Evolutionary conservation across 2,888 invertebrate genomes (phyloP).

Genomic region (Apoderus coryli): DNA sequence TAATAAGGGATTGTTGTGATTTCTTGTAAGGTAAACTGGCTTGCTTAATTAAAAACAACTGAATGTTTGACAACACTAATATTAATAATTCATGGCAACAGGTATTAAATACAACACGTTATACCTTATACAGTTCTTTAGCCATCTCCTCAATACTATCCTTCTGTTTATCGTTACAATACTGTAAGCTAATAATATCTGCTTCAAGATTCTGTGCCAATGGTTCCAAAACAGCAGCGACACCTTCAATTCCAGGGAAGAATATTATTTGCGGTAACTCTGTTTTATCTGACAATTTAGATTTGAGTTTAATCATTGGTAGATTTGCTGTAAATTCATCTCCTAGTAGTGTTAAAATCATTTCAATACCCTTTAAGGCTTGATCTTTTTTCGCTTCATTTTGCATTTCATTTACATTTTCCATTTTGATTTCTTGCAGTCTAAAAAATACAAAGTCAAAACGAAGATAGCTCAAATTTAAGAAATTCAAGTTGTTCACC

Average conservation of each 20-base stretch:
- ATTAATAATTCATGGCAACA: too few species aligned
- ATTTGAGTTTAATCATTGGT: neutral
- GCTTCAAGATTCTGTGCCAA: constrained; percentile 37
- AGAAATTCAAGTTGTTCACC: too few species aligned
- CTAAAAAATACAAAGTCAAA: constrained; percentile 22
- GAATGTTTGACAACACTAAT: too few species aligned
- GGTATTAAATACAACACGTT: too few species aligned
- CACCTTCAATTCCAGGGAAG: constrained; percentile 56
- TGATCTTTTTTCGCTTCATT: constrained; percentile 10
- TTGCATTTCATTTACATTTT: constrained; percentile 30
- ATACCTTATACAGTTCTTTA: too few species aligned
- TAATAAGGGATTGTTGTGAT: too few species aligned
- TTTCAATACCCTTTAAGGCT: constrained; percentile 34
- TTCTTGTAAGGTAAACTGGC: too few species aligned
- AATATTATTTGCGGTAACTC: constrained; percentile 36
- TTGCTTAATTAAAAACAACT: too few species aligned
- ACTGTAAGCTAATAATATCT: constrained; percentile 40
- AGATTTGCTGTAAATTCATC: constrained; percentile 6
- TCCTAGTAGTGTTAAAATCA: constrained; percentile 34
- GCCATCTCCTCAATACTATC: constrained; percentile 39
- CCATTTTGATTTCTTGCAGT: constrained; percentile 38
- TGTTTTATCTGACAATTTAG: constrained; percentile 3
- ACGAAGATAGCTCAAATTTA: neutral
- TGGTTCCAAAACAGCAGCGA: constrained; percentile 38
- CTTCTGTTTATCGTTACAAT: constrained; percentile 33